Conservation (phyloP, 2,888 invertebrate species). For the Eugnorisma glareosa region DNA sequence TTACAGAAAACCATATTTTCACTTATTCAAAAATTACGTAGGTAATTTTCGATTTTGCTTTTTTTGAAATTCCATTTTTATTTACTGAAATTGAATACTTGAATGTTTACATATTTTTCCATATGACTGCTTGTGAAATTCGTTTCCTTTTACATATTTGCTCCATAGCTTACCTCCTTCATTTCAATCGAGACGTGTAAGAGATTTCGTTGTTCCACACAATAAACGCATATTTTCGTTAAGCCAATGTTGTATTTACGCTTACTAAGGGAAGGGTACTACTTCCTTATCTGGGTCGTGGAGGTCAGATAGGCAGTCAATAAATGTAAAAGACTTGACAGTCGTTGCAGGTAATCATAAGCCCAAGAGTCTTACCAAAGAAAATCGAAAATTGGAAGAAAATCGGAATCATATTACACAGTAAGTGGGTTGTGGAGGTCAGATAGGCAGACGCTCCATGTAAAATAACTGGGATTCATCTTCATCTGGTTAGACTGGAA, state of each 20-base stretch:
- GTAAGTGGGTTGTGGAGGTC: background rate
- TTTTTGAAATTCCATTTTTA: no score
- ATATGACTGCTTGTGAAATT: background rate
- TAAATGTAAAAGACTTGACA: background rate
- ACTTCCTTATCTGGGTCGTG: background rate
- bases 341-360: background rate
- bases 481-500: background rate
- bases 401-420: no score
- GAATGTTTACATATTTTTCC: background rate
- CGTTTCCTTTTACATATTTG: slow-evolving; percentile 10
- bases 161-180: slow-evolving; percentile 23
- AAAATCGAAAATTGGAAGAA: no score
- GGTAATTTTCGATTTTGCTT: background rate
- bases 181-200: slow-evolving; percentile 23
- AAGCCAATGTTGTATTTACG: background rate
- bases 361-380: background rate
- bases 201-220: slow-evolving; percentile 17
- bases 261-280: background rate
- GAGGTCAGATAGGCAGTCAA: background rate
- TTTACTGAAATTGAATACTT: background rate
- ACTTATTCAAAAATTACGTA: background rate
- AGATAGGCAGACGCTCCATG: background rate
- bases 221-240: slow-evolving; percentile 2
- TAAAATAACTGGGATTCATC: background rate
- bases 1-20: background rate